phyloP scores from a whole-genome alignment of 2,888 invertebrate genomes.

The Drosophila merina region DNA sequence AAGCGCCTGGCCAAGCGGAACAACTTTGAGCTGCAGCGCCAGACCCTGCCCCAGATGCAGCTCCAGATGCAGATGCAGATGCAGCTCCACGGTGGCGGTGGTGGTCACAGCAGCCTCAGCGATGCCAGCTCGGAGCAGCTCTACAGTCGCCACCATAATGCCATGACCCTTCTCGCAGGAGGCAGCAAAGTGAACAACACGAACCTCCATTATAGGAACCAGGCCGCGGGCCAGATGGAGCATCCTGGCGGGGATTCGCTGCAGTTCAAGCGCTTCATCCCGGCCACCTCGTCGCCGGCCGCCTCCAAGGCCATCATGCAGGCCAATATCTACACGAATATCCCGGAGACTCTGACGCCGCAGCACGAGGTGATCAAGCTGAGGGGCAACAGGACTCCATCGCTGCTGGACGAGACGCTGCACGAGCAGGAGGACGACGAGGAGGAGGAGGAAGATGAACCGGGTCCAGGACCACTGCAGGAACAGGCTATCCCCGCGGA shows the following conservation, averaged over 20 bases:
- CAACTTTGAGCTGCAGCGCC: conserved; percentile 86
- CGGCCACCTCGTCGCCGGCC: conserved; percentile 38
- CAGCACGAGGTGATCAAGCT: conserved; percentile 86
- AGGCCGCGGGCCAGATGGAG: conserved; percentile 20
- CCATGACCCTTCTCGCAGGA: conserved; percentile 87
- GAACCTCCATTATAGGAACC: conserved; percentile 87
- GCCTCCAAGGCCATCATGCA: conserved; percentile 74
- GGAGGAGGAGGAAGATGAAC: conserved; percentile 21
- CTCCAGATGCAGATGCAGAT: conserved; percentile 65
- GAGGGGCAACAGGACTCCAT: conserved; percentile 56
- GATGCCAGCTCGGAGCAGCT: conserved; percentile 85
- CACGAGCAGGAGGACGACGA: conserved; percentile 80
- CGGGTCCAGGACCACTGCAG: not conserved
- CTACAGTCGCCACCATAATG: conserved; percentile 79
- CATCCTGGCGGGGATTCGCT: conserved; percentile 45
- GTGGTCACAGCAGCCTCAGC: conserved; percentile 82
- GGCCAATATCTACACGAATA: conserved; percentile 88
- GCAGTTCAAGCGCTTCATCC: conserved; percentile 80
- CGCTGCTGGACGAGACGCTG: conserved; percentile 76
- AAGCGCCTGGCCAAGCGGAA: conserved; percentile 89
- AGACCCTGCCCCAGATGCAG: conserved; percentile 83
- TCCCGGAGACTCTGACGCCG: conserved; percentile 87
- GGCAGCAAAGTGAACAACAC: conserved; percentile 92
- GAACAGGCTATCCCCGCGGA: not conserved
- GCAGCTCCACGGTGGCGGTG: conserved; percentile 66